Evolutionary conservation across 2,797 vertebrate species (phyloP).

Genomic region (Gymnodraco acuticeps): DNA sequence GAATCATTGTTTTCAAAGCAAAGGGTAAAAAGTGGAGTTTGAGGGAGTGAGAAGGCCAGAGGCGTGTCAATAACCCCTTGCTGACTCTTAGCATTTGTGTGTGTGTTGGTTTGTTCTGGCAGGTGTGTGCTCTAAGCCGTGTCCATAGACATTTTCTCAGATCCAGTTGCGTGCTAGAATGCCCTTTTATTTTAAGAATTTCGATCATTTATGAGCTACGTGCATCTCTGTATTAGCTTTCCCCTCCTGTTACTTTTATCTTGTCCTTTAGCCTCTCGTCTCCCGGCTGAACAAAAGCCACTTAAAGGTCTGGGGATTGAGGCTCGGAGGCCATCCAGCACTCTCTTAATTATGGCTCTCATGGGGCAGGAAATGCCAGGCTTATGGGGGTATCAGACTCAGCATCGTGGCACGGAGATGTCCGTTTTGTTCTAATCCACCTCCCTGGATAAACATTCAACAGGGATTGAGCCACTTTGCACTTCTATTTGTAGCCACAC

Average conservation of each 20-base stretch:
- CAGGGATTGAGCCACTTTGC: constrained; percentile 77
- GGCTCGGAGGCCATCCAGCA: constrained; percentile 70
- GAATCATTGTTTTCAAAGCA: constrained; percentile 52
- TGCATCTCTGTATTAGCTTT: constrained; percentile 54
- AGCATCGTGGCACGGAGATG: constrained; percentile 73
- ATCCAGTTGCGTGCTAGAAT: constrained; percentile 47
- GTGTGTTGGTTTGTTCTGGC: constrained; percentile 29
- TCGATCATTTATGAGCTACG: constrained; percentile 56
- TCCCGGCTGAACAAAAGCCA: constrained; percentile 68
- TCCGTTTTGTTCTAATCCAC: constrained; percentile 77
- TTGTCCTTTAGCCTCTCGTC: constrained; percentile 49
- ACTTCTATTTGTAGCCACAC: constrained; percentile 78
- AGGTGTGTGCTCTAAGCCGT: constrained; percentile 42
- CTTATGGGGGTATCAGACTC: constrained; percentile 78
- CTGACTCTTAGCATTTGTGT: constrained; percentile 32
- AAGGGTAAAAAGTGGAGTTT: constrained; percentile 56
- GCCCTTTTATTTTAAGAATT: constrained; percentile 48
- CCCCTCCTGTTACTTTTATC: constrained; percentile 59
- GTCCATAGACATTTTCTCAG: constrained; percentile 38
- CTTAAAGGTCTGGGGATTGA: constrained; percentile 71
- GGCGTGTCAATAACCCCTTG: constrained; percentile 43
- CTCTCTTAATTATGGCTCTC: constrained; percentile 81
- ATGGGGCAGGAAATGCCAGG: constrained; percentile 80
- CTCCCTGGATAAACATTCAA: constrained; percentile 80
- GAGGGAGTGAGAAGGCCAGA: constrained; percentile 33